Percentiles rank a stretch among this genome's conserved stretches.
Conservation (phyloP, 2,888 invertebrate species). For the Diabrotica balteata region DNA sequence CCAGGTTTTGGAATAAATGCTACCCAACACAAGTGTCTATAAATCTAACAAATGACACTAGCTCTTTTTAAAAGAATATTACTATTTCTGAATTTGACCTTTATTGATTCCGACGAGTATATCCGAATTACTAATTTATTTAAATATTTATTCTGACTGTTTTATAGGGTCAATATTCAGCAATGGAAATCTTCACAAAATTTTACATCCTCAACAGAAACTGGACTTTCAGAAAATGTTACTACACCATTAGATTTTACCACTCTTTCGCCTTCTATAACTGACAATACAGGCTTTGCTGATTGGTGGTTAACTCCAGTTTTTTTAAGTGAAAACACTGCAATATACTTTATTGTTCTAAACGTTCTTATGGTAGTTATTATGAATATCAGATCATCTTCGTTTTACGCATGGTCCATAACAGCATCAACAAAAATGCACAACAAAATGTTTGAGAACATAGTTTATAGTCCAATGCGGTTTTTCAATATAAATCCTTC, state of each 20-base stretch:
- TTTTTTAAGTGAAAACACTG: slow-evolving; percentile 45
- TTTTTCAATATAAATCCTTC: slow-evolving; percentile 74
- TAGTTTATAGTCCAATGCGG: slow-evolving; percentile 67
- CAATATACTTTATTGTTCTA: slow-evolving; percentile 49
- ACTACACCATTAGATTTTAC: background rate
- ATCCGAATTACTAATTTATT: no score
- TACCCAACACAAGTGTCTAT: no score
- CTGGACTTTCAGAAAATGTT: background rate
- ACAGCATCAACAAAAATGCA: slow-evolving; percentile 64
- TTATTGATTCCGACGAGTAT: no score
- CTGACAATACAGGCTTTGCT: background rate
- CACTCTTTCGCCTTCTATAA: background rate
- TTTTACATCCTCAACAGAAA: slow-evolving; percentile 49
- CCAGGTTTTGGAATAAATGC: no score
- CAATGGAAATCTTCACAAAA: slow-evolving; percentile 64
- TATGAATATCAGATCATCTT: slow-evolving; percentile 56
- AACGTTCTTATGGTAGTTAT: slow-evolving; percentile 52
- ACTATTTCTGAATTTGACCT: no score
- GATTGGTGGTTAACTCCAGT: slow-evolving; percentile 8
- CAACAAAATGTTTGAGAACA: slow-evolving; percentile 59
- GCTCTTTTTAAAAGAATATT: no score
- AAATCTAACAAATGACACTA: no score
- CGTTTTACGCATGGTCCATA: slow-evolving; percentile 64
- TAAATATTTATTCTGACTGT: background rate
- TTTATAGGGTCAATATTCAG: slow-evolving; percentile 46